These are phyloP conservation scores for Antechinus stuartii DNA, from an alignment of 2,113 vertebrate genomes.

Conservation along the genomic window DNA sequence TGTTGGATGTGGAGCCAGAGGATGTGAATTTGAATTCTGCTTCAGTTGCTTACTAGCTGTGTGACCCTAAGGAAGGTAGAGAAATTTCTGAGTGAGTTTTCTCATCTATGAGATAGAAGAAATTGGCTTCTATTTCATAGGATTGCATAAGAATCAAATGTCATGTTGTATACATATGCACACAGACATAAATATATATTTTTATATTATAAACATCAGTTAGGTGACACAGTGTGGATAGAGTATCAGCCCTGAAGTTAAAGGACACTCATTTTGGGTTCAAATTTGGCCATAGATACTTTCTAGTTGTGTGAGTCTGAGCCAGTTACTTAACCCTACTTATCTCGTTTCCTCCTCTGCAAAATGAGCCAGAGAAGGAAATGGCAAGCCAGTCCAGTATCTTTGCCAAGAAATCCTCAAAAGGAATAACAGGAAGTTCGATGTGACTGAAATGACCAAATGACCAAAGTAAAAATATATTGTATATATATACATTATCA, in stretches of 20 bases:
- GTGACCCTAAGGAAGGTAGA: neutral
- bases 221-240: neutral
- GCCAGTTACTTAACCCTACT: too few relatives aligned
- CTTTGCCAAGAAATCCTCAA: too few relatives aligned
- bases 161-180: neutral
- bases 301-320: too few relatives aligned
- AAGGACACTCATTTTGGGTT: neutral
- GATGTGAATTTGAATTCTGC: neutral
- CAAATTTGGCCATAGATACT: neutral
- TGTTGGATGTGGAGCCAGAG: neutral
- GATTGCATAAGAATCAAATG: neutral
- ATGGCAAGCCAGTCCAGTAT: too few relatives aligned
- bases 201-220: neutral
- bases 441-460: neutral
- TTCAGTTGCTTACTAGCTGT: neutral
- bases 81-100: slow-evolving; percentile 7
- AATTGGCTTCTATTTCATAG: neutral
- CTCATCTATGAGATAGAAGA: slow-evolving; percentile 20
- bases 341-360: too few relatives aligned
- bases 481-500: too few relatives aligned
- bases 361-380: too few relatives aligned
- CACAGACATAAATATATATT: too few relatives aligned
- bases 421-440: neutral
- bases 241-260: neutral
- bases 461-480: neutral